Evolutionary conservation across 2,888 invertebrate species (phyloP).

Genomic region (Adelphocoris suturalis): DNA sequence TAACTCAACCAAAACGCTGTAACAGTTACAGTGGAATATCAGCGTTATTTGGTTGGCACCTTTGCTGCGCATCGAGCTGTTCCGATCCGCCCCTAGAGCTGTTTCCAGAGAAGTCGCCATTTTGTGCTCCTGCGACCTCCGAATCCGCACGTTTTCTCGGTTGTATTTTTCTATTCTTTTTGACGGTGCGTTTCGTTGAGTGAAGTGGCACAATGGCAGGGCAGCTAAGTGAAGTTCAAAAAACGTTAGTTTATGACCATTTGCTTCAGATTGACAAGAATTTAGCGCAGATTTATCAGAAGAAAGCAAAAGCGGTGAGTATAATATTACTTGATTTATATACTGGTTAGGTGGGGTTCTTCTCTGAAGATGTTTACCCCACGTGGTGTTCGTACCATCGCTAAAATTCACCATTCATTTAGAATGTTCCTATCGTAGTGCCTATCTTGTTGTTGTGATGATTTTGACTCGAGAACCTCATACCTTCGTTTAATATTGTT

Average conservation of each 20-base stretch:
- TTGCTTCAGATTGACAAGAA: conserved; percentile 83
- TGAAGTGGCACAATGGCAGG: conserved; percentile 79
- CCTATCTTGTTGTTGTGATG: background rate
- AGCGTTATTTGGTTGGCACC: background rate
- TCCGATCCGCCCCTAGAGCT: background rate
- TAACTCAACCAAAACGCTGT: too few species aligned
- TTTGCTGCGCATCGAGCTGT: too few species aligned
- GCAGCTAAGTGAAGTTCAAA: conserved; percentile 78
- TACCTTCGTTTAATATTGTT: too few species aligned
- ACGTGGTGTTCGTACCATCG: conserved; percentile 47
- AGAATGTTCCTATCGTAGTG: background rate
- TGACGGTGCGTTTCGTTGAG: background rate
- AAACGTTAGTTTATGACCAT: conserved; percentile 84
- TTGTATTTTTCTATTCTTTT: background rate
- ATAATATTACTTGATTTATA: conserved; percentile 36
- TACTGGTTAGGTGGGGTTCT: background rate
- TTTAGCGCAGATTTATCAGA: conserved; percentile 85
- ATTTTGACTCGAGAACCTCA: too few species aligned
- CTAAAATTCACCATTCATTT: background rate
- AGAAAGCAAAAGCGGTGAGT: conserved; percentile 88
- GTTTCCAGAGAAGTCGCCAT: background rate
- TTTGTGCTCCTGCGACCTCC: background rate
- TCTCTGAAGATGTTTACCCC: conserved; percentile 28
- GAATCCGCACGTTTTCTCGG: background rate
- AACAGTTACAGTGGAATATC: too few species aligned